Percentiles rank a stretch among this genome's conserved stretches.
Evolutionary conservation across 2,113 vertebrate genomes (phyloP).

Genomic region (Passer domesticus): DNA sequence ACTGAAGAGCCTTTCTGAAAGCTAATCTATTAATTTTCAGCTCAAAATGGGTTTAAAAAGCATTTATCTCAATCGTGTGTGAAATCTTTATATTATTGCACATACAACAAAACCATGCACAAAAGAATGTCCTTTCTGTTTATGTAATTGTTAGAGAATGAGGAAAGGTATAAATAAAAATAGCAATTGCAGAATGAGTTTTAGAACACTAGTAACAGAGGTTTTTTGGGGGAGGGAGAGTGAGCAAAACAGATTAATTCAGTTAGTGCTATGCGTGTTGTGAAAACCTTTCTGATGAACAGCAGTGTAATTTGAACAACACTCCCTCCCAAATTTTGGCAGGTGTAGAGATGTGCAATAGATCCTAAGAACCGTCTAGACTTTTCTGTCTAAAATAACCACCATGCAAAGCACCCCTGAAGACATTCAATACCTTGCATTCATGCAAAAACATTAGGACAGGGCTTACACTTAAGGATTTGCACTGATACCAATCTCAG

Average conservation of each 20-base stretch:
- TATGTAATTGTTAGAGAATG: neutral
- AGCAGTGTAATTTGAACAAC: neutral
- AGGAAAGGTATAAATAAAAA: neutral
- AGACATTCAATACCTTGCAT: constrained; percentile 18
- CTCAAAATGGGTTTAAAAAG: neutral
- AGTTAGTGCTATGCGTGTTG: accelerated
- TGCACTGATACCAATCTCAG: neutral
- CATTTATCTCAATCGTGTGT: neutral
- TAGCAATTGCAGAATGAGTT: neutral
- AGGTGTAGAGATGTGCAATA: constrained; percentile 17
- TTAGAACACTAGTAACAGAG: neutral
- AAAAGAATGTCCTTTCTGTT: neutral
- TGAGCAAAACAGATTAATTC: neutral
- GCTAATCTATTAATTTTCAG: neutral
- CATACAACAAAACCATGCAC: neutral
- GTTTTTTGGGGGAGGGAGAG: neutral
- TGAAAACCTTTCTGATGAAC: neutral
- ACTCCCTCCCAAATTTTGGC: neutral
- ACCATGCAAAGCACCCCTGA: neutral
- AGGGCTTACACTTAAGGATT: neutral
- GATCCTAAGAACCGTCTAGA: constrained; percentile 34
- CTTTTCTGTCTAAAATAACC: constrained; percentile 14
- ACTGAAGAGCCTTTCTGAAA: neutral
- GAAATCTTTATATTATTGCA: neutral
- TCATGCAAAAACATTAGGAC: neutral